A percentile compares a stretch with the other conserved stretches of the same genome.
These are phyloP conservation scores for Quiscalus mexicanus DNA, from an alignment of 2,113 vertebrate species.

Conservation along the genomic window DNA sequence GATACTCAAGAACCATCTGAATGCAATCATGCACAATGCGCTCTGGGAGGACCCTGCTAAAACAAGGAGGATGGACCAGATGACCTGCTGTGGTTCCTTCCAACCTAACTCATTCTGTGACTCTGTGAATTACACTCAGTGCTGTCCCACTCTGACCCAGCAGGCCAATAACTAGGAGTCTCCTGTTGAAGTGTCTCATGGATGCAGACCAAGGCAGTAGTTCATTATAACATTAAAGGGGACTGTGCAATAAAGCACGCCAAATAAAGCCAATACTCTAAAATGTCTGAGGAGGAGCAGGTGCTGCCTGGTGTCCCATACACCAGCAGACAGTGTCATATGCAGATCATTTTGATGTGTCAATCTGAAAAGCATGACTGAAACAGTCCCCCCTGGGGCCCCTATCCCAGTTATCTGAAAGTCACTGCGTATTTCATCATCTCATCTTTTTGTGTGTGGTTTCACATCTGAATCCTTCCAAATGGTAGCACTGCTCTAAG, in stretches of 20 bases:
- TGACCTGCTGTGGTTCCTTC: background rate
- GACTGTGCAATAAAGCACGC: background rate
- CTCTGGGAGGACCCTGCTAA: background rate
- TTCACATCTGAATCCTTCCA: background rate
- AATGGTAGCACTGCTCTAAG: background rate
- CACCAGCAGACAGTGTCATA: rapidly evolving
- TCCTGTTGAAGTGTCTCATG: background rate
- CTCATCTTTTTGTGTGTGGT: background rate
- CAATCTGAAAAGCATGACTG: background rate
- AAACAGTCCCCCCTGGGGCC: background rate
- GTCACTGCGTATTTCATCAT: background rate
- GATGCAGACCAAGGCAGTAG: background rate
- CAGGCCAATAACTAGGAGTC: background rate
- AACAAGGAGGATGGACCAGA: background rate
- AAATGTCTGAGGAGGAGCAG: background rate
- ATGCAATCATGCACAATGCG: rapidly evolving
- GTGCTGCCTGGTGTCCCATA: background rate
- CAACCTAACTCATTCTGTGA: background rate
- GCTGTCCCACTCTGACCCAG: rapidly evolving
- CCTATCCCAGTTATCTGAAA: background rate
- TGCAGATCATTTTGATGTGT: background rate
- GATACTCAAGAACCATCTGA: background rate
- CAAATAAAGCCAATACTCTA: background rate
- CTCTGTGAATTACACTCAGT: background rate
- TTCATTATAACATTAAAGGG: background rate